A percentile compares a stretch with the other conserved stretches of the same genome.
These are phyloP conservation scores for Drosophila hydei DNA, from an alignment of 1,140 invertebrate genomes.

Conservation along the genomic window DNA sequence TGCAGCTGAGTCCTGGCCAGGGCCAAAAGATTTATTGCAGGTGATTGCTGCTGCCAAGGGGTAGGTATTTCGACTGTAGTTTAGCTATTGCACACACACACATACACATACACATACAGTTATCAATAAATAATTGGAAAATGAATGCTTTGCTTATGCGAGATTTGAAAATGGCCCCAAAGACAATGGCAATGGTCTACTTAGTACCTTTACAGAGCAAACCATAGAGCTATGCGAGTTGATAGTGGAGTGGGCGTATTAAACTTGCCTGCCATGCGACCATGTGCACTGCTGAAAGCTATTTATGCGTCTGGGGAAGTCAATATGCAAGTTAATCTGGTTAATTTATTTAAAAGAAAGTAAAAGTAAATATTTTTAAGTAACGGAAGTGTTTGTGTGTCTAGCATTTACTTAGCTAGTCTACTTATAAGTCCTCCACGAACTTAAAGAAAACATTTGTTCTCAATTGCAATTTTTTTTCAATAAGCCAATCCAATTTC, in stretches of 20 bases:
- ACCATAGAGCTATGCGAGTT: background rate
- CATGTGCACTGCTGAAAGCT: background rate
- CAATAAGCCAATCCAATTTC: background rate
- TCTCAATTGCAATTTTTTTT: background rate
- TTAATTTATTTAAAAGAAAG: background rate
- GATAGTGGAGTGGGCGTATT: too few species aligned
- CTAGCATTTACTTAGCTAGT: too few species aligned
- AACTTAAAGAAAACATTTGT: conserved; percentile 5
- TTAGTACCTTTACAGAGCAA: background rate
- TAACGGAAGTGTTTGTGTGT: too few species aligned
- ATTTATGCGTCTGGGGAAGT: background rate
- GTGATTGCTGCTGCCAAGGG: conserved; percentile 36
- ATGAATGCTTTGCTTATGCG: conserved; percentile 79
- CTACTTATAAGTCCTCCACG: conserved; percentile 16
- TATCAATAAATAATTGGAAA: conserved; percentile 82
- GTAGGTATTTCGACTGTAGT: conserved; percentile 16
- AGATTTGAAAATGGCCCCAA: conserved; percentile 69
- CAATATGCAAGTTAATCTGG: background rate
- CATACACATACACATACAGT: conserved; percentile 20
- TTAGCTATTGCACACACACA: background rate
- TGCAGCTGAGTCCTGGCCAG: conserved; percentile 24
- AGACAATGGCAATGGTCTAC: conserved; percentile 49
- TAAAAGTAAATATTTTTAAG: background rate
- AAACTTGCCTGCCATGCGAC: background rate
- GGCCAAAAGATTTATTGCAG: conserved; percentile 62